Evolutionary conservation across 2,113 vertebrate genomes (phyloP).

Genomic region (Tautogolabrus adspersus): DNA sequence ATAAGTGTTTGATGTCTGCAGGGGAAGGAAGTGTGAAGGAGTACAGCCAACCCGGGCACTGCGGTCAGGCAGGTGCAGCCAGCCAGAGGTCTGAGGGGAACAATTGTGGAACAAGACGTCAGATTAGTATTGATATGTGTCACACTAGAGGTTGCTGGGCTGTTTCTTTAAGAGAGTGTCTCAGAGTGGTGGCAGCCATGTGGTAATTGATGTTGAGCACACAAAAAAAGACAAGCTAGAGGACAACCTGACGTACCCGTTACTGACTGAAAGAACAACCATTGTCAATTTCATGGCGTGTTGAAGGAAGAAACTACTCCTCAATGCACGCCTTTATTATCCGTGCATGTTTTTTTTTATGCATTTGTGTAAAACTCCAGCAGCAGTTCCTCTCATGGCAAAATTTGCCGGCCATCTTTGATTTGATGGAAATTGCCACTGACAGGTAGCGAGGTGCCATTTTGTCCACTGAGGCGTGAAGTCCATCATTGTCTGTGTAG

Average conservation of each 20-base stretch:
- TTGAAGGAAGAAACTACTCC: constrained; percentile 9
- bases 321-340: constrained; percentile 30
- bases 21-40: constrained; percentile 78
- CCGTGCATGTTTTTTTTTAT: constrained; percentile 30
- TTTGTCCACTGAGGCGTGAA: constrained; percentile 79
- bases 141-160: constrained; percentile 68
- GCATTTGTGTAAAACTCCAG: constrained; percentile 48
- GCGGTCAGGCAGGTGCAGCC: constrained; percentile 79
- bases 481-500: constrained; percentile 78
- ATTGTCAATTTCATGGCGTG: constrained; percentile 17
- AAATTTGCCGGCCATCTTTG: constrained; percentile 70
- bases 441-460: constrained; percentile 81
- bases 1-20: constrained; percentile 84
- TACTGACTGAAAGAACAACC: constrained; percentile 25
- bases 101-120: constrained; percentile 69
- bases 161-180: constrained; percentile 78
- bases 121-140: constrained; percentile 85
- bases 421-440: constrained; percentile 80
- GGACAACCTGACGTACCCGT: constrained; percentile 20
- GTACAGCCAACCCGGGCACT: constrained; percentile 60
- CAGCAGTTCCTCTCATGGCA: constrained; percentile 52
- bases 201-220: constrained; percentile 74
- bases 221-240: constrained; percentile 37
- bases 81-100: constrained; percentile 62
- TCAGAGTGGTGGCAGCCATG: constrained; percentile 64